These are phyloP conservation scores for Eupithecia insigniata DNA, from an alignment of 2,888 invertebrate species.

Conservation along the genomic window DNA sequence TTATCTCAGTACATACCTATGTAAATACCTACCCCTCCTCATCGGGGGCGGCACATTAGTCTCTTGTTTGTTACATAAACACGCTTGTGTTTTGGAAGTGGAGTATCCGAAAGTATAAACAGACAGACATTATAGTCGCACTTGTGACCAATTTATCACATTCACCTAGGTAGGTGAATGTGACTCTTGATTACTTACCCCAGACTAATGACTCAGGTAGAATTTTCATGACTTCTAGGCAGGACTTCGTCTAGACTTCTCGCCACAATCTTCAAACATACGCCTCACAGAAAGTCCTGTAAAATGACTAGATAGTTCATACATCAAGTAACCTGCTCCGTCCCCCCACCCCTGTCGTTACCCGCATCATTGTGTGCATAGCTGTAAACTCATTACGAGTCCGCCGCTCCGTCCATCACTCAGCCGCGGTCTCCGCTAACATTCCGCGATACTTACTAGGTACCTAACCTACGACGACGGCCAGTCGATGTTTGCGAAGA, in stretches of 20 bases:
- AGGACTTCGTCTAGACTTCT: neutral
- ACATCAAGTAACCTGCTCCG: no score
- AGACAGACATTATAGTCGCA: neutral
- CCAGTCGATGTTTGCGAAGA: neutral
- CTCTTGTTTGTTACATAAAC: neutral
- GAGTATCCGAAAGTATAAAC: neutral
- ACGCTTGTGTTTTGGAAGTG: neutral
- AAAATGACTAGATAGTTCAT: neutral
- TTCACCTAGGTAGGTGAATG: no score
- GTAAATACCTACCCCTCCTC: neutral
- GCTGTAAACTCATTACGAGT: constrained; percentile 4
- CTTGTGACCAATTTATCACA: neutral
- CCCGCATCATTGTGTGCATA: neutral
- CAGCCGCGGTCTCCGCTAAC: neutral
- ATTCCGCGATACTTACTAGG: neutral
- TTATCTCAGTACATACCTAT: neutral
- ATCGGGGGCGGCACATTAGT: neutral
- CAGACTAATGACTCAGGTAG: neutral
- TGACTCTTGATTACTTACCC: neutral
- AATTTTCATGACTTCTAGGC: neutral
- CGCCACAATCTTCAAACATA: neutral
- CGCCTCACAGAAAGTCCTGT: neutral
- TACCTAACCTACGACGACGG: neutral
- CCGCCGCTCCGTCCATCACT: neutral
- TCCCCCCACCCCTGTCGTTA: neutral